phyloP scores from a whole-genome alignment of 2,113 vertebrate species.

The Pygoscelis adeliae region DNA sequence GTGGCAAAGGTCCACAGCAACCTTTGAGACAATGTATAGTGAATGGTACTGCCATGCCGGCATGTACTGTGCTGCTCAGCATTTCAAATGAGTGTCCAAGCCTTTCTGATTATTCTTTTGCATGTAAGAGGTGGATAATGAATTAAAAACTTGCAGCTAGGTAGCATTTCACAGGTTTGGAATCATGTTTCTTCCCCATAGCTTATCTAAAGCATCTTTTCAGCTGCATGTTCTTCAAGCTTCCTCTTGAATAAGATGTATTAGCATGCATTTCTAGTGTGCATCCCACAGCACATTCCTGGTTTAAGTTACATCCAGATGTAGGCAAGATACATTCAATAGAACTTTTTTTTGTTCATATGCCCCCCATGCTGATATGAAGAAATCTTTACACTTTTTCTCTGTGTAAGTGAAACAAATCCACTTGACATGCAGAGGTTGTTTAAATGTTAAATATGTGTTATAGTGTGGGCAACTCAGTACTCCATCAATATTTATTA shows the following conservation, averaged over 20 bases:
- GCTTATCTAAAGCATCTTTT: neutral
- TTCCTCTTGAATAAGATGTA: neutral
- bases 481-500: neutral
- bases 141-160: neutral
- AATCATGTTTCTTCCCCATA: neutral
- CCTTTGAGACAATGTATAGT: neutral
- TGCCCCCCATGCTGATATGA: rapidly evolving
- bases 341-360: neutral
- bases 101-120: neutral
- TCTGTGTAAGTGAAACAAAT: neutral
- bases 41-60: neutral
- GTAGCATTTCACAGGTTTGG: neutral
- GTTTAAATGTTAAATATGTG: neutral
- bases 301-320: neutral
- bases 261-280: neutral
- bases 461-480: neutral
- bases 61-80: neutral
- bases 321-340: neutral
- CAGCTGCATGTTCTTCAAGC: neutral
- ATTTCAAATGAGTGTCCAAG: neutral
- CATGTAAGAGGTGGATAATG: neutral
- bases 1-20: neutral
- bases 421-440: neutral
- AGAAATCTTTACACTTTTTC: neutral
- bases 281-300: neutral